Base-by-base conservation (phyloP, 2,113 vertebrate species). In the Ardeotis arabs region DNA sequence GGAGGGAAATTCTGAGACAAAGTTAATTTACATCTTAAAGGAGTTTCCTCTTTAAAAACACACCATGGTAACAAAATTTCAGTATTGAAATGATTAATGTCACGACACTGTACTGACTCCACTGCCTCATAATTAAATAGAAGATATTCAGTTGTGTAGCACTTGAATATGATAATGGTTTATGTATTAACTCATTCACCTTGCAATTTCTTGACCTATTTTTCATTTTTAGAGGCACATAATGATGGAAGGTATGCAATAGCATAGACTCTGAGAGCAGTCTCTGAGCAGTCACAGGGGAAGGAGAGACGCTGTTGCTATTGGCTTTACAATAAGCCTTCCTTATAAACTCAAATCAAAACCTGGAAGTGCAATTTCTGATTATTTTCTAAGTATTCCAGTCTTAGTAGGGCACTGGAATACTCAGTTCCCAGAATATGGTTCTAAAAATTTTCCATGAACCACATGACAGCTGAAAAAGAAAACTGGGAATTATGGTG, bases 101-200 rank as follows among this genome's bases (percentile, higher is more conserved):
- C 88, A 60, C 69, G 25, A 52, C 92, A 56, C 33, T 62, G 84
- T 76, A 28, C 91, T 83, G 96, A 68, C 94, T 97, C 84, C 27
- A 9, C 90, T 70, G 95, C 80, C 95, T 97, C 80, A 19, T 96
- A 84, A 92, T 93, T 92, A 96, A 96, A 73, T 58, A 56, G 70
- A 84, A 95, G 91, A 68, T 11, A 35, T n/a, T 70, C 84, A 24
- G 49, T 70, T 76, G 77, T 69, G 27, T 6, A 21, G 85, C 81
- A 67, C 75, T 59, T 39, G 68, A 89, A 33, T 80, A 62, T 64
- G 53, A 75, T 72, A 90, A 94, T 49, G 16, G 64, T 81, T 89
- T 90, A 78, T 91, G 41, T 86, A 63, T 93, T 94, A 90, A 92
- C 90, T 93, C 44, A 10, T 94, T 95, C 95, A 88, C 91, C 52